Conservation (phyloP, 1,140 invertebrate species). For the Leptinotarsa defecta region DNA sequence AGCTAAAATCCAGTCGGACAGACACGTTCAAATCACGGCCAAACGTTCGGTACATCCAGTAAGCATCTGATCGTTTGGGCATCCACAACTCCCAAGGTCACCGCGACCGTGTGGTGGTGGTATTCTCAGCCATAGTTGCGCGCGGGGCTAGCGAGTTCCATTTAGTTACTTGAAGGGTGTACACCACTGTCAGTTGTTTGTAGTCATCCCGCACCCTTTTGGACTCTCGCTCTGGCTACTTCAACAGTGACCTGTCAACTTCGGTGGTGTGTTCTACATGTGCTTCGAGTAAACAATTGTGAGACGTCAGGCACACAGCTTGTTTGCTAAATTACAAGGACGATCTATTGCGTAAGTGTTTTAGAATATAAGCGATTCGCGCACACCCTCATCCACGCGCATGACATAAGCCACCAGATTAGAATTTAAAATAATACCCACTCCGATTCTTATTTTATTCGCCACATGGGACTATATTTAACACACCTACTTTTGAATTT, state of each 20-base stretch:
- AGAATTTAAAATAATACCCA: constrained; percentile 23
- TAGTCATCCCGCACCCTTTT: constrained; percentile 31
- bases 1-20: constrained; percentile 49
- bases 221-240: background rate
- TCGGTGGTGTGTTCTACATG: constrained; percentile 38
- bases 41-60: constrained; percentile 29
- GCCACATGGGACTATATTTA: constrained; percentile 15
- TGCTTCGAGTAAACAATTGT: constrained; percentile 47
- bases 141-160: constrained; percentile 53
- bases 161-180: constrained; percentile 56
- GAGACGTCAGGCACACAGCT: constrained; percentile 32
- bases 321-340: constrained; percentile 48
- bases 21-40: constrained; percentile 32
- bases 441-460: background rate
- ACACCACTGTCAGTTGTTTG: constrained; percentile 47
- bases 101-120: constrained; percentile 52
- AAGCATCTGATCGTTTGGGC: constrained; percentile 44
- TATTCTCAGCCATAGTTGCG: constrained; percentile 55
- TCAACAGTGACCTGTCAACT: constrained; percentile 26
- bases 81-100: constrained; percentile 57
- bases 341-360: constrained; percentile 55
- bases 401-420: constrained; percentile 44
- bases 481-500: constrained; percentile 22
- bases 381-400: constrained; percentile 49
- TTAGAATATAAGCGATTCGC: constrained; percentile 49